A percentile compares a stretch with the other conserved stretches of the same genome.
Conservation (phyloP, 2,113 vertebrate species). For the Polyodon spathula region DNA sequence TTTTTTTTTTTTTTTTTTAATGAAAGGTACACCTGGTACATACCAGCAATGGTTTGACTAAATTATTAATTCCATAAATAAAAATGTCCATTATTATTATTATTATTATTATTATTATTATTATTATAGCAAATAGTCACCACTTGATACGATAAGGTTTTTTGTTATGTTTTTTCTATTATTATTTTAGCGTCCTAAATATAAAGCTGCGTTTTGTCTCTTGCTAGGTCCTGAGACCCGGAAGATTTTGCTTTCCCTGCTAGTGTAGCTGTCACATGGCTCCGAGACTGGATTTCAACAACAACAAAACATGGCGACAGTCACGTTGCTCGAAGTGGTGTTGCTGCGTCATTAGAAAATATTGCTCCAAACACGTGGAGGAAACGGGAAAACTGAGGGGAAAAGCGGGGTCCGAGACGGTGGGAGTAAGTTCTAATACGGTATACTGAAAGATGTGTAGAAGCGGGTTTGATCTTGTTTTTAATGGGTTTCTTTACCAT, state of each 20-base stretch:
- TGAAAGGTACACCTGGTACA: too few species aligned
- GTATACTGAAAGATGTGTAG: constrained; percentile 7
- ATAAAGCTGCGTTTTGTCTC: background rate
- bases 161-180: too few species aligned
- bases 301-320: constrained; percentile 90
- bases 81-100: too few species aligned
- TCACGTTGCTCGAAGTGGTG: constrained; percentile 74
- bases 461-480: background rate
- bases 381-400: constrained; percentile 34
- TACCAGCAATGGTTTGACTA: too few species aligned
- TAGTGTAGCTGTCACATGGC: constrained; percentile 66
- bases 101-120: too few species aligned
- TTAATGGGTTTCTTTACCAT: constrained; percentile 43
- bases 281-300: constrained; percentile 66
- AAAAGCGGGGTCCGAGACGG: constrained; percentile 20
- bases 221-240: constrained; percentile 38
- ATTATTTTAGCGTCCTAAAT: constrained; percentile 2
- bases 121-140: too few species aligned
- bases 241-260: constrained; percentile 50
- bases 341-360: constrained; percentile 83
- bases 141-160: too few species aligned
- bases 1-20: too few species aligned
- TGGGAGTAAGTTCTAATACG: background rate
- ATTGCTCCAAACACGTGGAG: constrained; percentile 61
- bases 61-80: too few species aligned